Base-by-base conservation (phyloP, 2,888 invertebrate genomes). In the Blastobasis lacticolella region DNA sequence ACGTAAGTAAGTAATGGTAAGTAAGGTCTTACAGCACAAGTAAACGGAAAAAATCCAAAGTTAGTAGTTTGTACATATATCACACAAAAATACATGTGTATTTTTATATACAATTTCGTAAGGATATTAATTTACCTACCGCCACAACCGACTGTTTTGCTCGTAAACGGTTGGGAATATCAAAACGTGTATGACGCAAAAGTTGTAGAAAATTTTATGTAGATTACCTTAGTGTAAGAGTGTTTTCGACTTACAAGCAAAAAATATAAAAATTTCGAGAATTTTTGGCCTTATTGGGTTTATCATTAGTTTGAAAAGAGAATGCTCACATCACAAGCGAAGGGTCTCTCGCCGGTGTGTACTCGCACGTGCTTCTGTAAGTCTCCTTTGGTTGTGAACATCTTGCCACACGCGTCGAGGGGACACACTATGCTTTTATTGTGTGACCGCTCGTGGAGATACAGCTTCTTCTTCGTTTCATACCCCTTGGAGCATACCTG, bases 331-430 rank as follows among this genome's bases (percentile, higher is more conserved):
- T 71, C 59, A 48, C 88, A 88, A 2, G 54, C 37, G 48, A 58
- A 88, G 0, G 88, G 88, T 38, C 71, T 76, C 49, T 82, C 85
- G 0, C 88, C 88, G 0, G 88, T 88, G 55, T 88, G 88, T 0
- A 73, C 74, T 0, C 88, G 63, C 0, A 72, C 57, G 48, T 88
- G 88, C 53, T 83, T 87, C 43, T 72, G 70, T 8, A 88, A 57
- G 49, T 88, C 88, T 0, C 75, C 74, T 54, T 78, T 86, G 0
- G 71, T 76, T 0, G 81, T 70, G 57, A 88, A 88, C 45, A 57
- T 73, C 56, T 88, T 88, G 0, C 60, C 64, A 54, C 88, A 88
- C 0, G 37, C 54, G 8, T 73, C 69, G 4, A 76, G 38, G 0
- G 77, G 70, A 54, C 84, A 88, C 1, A 36, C 1, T 1, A 70